Evolutionary conservation across 2,888 invertebrate genomes (phyloP).

Genomic region (Agrilus biguttatus): DNA sequence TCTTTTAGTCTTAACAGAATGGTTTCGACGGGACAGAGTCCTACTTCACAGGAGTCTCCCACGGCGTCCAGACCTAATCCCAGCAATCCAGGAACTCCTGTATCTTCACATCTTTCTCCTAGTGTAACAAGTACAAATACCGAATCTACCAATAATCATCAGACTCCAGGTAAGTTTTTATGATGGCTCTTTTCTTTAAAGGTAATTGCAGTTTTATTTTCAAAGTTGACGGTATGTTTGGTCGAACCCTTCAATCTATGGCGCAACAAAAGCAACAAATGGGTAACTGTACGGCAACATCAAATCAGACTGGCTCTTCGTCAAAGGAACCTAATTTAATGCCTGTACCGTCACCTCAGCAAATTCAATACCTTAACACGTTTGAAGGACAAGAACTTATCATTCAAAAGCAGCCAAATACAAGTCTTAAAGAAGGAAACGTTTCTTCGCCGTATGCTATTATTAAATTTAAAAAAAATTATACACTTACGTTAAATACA

Average conservation of each 20-base stretch:
- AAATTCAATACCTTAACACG: slow-evolving; percentile 88
- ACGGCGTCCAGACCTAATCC: slow-evolving; percentile 37
- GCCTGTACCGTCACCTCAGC: slow-evolving; percentile 93
- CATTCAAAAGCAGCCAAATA: slow-evolving; percentile 91
- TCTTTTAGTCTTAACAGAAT: slow-evolving; percentile 36
- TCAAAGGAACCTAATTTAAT: slow-evolving; percentile 79
- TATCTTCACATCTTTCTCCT: slow-evolving; percentile 47
- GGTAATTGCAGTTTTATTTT: slow-evolving; percentile 8
- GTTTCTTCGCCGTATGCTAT: slow-evolving; percentile 58
- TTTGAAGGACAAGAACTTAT: slow-evolving; percentile 94
- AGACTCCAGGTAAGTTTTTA: slow-evolving; percentile 24
- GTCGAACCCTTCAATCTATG: slow-evolving; percentile 46
- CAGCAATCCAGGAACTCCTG: slow-evolving; percentile 60
- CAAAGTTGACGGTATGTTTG: slow-evolving; percentile 47
- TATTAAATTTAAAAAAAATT: background rate
- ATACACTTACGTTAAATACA: background rate
- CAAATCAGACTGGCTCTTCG: slow-evolving; percentile 18
- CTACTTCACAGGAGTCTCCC: slow-evolving; percentile 47
- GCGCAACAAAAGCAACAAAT: slow-evolving; percentile 43
- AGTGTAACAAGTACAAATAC: slow-evolving; percentile 33
- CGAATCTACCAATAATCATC: slow-evolving; percentile 29
- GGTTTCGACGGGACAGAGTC: slow-evolving; percentile 44
- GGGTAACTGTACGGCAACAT: slow-evolving; percentile 26
- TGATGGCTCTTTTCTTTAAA: slow-evolving; percentile 1
- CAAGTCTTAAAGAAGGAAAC: slow-evolving; percentile 66